Base-by-base conservation (phyloP, 2,888 invertebrate genomes). In the Tribolium freemani region DNA sequence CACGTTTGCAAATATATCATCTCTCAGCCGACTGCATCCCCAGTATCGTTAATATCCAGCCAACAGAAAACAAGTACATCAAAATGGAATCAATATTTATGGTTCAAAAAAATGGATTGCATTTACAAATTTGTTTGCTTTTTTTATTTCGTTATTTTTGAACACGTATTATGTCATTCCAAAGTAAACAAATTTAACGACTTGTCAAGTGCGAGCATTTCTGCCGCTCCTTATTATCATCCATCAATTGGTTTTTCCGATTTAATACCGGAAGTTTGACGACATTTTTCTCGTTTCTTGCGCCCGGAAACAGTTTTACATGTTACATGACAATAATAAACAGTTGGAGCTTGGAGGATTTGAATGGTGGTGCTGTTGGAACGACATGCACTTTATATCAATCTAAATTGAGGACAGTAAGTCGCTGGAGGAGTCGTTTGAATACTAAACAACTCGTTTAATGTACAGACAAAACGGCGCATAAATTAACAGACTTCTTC, bases 401-500 rank as follows among this genome's bases (percentile, higher is more conserved):
- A 45, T 66, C 66, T 66, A 66, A 66, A 66, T 66, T 46, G 56
- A 46, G 56, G 46, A 66, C 46, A 26, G 20, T n/a, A 54, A 54
- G 30, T 53, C 64, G 51, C 38, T 53, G 11, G 31, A 53, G 44
- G 26, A 51, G 50, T 44, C 46, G 66, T 66, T 68, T 68, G 58
- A 68, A 58, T 68, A 57, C 45, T 68, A 68, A 68, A 68, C 58
- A 68, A 57, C 31, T 30, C 48, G 68, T 68, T 68, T 53, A 68
- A 54, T 11, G 16, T 56, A 20, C 45, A 13, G 67, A 68, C 31
- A 57, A 31, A 57, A 50, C 58, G 48, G 5, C 31, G 57, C 48
- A 68, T 68, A 68, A 68, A 68, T 68, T 58, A 68, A 57, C 68
- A 31, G 50, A 57, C 30, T 56, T 26, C 66, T 66, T 60, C 48